phyloP scores from a whole-genome alignment of 30 jellyfish, hydroid and myxozoan genomes.

The Aurelia aurita region DNA sequence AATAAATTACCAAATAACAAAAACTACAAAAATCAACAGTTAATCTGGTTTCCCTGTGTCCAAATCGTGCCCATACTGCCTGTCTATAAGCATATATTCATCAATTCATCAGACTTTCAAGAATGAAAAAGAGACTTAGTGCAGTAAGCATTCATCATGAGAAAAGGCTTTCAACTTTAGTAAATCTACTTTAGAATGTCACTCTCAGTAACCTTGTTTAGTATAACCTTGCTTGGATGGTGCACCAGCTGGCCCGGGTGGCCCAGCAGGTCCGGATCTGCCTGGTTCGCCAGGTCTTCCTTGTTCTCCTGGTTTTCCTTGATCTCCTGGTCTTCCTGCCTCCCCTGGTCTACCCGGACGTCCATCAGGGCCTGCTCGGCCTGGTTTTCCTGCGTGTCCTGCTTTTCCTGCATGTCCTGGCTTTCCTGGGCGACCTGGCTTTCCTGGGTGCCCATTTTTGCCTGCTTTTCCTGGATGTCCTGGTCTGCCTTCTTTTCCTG shows the following conservation, averaged over 20 bases:
- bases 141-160: too few relatives aligned
- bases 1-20: too few relatives aligned
- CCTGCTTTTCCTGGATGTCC: not conserved
- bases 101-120: too few relatives aligned
- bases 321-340: constrained; percentile 33
- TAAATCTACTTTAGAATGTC: not conserved
- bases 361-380: not conserved
- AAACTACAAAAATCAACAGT: too few relatives aligned
- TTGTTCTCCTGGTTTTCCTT: constrained; percentile 38
- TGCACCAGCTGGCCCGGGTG: constrained; percentile 41
- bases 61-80: too few relatives aligned
- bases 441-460: not conserved
- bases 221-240: constrained; percentile 8
- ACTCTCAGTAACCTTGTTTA: constrained; percentile 17
- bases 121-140: too few relatives aligned
- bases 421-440: not conserved
- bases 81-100: too few relatives aligned
- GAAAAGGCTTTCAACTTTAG: not conserved
- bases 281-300: constrained; percentile 52
- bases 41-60: too few relatives aligned
- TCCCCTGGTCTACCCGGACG: constrained; percentile 45
- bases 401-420: not conserved
- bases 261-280: constrained; percentile 39
- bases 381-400: constrained; percentile 1
- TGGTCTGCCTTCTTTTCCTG: too few relatives aligned